Percentiles rank a stretch among this genome's conserved stretches.
phyloP scores from a whole-genome alignment of 2,113 vertebrate genomes.

The Scytalopus superciliaris region DNA sequence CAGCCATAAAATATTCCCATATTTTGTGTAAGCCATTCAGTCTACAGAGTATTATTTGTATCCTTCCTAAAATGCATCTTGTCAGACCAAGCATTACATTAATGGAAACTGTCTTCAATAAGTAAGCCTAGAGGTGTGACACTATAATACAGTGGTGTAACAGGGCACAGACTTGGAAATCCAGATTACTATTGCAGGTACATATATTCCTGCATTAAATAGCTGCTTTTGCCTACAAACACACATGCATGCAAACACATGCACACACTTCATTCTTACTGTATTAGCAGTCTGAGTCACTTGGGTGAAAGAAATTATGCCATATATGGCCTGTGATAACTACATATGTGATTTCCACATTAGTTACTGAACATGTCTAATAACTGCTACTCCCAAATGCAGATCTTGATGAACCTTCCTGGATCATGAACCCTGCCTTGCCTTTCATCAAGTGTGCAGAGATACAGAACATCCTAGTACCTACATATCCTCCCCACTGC shows the following conservation, averaged over 20 bases:
- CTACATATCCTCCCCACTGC: neutral
- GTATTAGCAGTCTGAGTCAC: neutral
- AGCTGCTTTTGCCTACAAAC: neutral
- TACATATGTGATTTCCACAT: neutral
- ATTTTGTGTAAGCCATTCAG: neutral
- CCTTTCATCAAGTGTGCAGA: neutral
- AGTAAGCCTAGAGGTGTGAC: neutral
- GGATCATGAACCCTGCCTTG: neutral
- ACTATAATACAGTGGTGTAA: neutral
- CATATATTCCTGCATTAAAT: neutral
- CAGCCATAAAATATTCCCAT: neutral
- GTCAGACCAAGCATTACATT: neutral
- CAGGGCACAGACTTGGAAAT: neutral
- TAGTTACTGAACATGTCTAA: neutral
- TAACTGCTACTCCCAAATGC: neutral
- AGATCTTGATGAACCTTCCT: neutral
- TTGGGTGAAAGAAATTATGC: neutral
- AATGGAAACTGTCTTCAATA: neutral
- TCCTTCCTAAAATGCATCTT: neutral
- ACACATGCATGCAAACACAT: neutral
- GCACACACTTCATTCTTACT: neutral
- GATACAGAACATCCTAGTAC: neutral
- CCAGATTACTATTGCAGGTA: neutral
- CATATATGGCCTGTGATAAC: neutral
- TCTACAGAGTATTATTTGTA: neutral